Conservation (phyloP, 1,140 invertebrate genomes). For the Lepeophtheirus salmonis region DNA sequence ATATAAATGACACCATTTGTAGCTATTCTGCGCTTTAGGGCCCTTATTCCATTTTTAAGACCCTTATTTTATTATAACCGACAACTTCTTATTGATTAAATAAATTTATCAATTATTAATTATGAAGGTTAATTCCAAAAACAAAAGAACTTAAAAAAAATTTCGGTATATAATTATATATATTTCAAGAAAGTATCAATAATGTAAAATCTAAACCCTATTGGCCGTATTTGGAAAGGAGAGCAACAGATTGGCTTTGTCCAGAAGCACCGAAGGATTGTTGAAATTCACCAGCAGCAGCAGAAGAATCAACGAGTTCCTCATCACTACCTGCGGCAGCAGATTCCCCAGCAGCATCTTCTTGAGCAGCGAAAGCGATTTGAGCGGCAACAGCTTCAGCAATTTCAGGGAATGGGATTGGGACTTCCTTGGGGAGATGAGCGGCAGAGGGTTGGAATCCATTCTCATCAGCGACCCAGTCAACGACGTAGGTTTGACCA, state of each 20-base stretch:
- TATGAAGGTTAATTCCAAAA: no score
- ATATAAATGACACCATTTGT: no score
- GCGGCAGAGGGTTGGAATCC: slow-evolving; percentile 39
- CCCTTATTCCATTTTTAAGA: no score
- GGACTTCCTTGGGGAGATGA: slow-evolving; percentile 24
- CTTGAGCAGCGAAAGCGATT: slow-evolving; percentile 11
- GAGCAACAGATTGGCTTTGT: slow-evolving; percentile 34
- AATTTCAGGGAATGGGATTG: slow-evolving; percentile 2
- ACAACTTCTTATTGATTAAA: no score
- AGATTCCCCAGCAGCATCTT: neutral
- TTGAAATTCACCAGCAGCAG: no score
- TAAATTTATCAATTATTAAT: no score
- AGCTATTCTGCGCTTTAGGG: no score
- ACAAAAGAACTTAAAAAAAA: no score
- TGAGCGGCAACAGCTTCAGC: slow-evolving; percentile 14
- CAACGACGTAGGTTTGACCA: slow-evolving; percentile 20
- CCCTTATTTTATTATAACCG: no score
- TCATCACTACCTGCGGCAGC: neutral
- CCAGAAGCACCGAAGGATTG: neutral
- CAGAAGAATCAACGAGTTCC: neutral
- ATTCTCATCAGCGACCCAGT: slow-evolving; percentile 41
- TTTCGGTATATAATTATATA: no score
- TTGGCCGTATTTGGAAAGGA: slow-evolving; percentile 23
- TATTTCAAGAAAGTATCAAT: no score
- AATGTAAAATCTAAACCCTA: no score